phyloP scores from a whole-genome alignment of 2,888 invertebrate species.

The Limnephilus marmoratus region DNA sequence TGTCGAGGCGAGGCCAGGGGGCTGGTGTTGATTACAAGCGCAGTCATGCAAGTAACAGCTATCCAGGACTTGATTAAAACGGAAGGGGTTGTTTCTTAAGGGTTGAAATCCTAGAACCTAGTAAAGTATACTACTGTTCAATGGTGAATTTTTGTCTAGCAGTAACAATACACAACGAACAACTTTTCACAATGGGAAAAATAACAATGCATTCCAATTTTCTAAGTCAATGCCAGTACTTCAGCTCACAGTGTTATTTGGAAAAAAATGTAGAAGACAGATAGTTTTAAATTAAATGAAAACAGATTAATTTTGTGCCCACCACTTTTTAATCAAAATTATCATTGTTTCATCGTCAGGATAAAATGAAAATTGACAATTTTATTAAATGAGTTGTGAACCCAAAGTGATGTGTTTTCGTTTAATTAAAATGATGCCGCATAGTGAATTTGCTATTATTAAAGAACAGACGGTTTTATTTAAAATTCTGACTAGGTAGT shows the following conservation, averaged over 20 bases:
- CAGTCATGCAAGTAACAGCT: constrained; percentile 36
- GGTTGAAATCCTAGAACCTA: neutral
- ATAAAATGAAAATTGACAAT: too few relatives aligned
- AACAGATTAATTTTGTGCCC: too few relatives aligned
- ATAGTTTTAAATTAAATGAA: too few relatives aligned
- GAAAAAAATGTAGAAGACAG: neutral
- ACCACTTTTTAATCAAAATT: too few relatives aligned
- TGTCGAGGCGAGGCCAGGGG: neutral
- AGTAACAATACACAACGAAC: neutral
- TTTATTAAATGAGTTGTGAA: too few relatives aligned
- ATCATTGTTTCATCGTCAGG: too few relatives aligned
- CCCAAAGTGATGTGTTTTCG: too few relatives aligned
- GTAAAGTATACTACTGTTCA: neutral
- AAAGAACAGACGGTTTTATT: too few relatives aligned
- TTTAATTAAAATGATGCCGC: too few relatives aligned
- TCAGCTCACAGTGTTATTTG: neutral
- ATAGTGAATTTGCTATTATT: too few relatives aligned
- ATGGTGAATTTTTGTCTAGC: neutral
- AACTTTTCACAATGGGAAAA: neutral
- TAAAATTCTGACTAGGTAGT: neutral
- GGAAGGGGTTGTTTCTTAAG: constrained; percentile 24
- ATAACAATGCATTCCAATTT: neutral
- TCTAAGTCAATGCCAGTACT: neutral
- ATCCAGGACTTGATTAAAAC: constrained; percentile 19
- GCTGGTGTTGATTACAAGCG: constrained; percentile 17